phyloP scores from a whole-genome alignment of 1,140 invertebrate genomes.

The Drosophila eugracilis region DNA sequence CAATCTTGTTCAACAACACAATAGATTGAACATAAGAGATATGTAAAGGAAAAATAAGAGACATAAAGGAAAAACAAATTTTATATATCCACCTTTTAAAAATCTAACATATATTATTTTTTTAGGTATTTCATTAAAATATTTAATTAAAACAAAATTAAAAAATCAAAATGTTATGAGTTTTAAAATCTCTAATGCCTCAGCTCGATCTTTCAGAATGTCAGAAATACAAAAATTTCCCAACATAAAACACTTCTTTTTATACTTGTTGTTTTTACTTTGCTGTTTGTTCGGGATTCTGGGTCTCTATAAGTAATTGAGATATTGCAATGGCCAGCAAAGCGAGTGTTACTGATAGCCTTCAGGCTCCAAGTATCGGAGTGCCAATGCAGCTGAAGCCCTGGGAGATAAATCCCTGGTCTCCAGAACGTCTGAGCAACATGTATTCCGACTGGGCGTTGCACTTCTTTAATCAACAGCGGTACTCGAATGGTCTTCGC shows the following conservation, averaged over 20 bases:
- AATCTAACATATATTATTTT: too few species aligned
- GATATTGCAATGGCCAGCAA: constrained; percentile 4
- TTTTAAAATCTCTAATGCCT: not conserved
- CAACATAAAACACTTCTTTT: constrained; percentile 16
- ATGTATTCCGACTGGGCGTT: constrained; percentile 66
- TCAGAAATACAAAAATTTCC: constrained; percentile 8
- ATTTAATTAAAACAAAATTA: too few species aligned
- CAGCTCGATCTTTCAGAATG: not conserved
- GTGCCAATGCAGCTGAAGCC: constrained; percentile 35
- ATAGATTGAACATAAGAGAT: too few species aligned
- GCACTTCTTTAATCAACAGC: constrained; percentile 31
- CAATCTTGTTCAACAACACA: not conserved
- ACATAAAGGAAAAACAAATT: not conserved
- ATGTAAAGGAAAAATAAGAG: too few species aligned
- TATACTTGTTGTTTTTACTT: constrained; percentile 22
- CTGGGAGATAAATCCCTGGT: constrained; percentile 59
- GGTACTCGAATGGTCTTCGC: constrained; percentile 13
- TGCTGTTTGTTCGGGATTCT: constrained; percentile 21
- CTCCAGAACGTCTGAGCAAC: constrained; percentile 24
- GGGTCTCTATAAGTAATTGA: not conserved
- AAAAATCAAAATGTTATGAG: too few species aligned
- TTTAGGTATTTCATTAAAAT: too few species aligned
- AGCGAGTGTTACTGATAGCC: not conserved
- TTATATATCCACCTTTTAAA: too few species aligned
- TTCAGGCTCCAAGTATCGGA: not conserved